Evolutionary conservation across 1,140 invertebrate genomes (phyloP).

Genomic region (Riptortus pedestris): DNA sequence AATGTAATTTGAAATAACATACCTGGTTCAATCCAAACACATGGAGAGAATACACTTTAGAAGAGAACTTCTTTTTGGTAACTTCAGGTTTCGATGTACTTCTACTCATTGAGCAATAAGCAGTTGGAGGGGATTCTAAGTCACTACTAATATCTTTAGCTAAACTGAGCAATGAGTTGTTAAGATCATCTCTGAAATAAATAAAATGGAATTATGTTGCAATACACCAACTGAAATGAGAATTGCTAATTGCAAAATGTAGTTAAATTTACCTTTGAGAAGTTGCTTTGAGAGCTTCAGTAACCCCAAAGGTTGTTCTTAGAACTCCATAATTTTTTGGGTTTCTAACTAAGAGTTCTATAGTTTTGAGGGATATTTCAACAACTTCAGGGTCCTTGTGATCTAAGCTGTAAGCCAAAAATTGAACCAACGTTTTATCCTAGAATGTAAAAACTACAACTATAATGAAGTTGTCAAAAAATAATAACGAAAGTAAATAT

Average conservation of each 20-base stretch:
- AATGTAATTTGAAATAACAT: not conserved
- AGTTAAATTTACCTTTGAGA: conserved; percentile 14
- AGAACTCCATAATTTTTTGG: not conserved
- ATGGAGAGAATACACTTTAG: conserved; percentile 23
- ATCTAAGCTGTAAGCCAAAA: conserved; percentile 24
- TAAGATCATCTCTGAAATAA: not conserved
- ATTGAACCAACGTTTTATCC: conserved; percentile 26
- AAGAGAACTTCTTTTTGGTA: conserved; percentile 3
- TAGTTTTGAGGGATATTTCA: conserved; percentile 13
- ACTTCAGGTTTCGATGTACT: not conserved
- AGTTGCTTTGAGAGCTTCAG: conserved; percentile 19
- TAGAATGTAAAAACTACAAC: conserved; percentile 8
- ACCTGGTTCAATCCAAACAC: conserved; percentile 25
- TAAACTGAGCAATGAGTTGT: conserved; percentile 1
- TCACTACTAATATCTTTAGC: not conserved
- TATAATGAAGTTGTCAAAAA: not conserved
- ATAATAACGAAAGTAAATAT: not conserved
- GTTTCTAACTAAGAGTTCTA: conserved; percentile 22
- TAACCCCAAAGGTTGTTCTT: conserved; percentile 19
- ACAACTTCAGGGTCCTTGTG: conserved; percentile 21
- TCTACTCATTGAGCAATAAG: not conserved
- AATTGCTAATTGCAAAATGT: not conserved
- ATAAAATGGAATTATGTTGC: no score
- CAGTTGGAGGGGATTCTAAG: not conserved
- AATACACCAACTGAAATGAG: not conserved